Evolutionary conservation across 1,140 invertebrate species (phyloP), one percentile per base, ranked within the genome.

Genomic region (Pissodes strobi): DNA sequence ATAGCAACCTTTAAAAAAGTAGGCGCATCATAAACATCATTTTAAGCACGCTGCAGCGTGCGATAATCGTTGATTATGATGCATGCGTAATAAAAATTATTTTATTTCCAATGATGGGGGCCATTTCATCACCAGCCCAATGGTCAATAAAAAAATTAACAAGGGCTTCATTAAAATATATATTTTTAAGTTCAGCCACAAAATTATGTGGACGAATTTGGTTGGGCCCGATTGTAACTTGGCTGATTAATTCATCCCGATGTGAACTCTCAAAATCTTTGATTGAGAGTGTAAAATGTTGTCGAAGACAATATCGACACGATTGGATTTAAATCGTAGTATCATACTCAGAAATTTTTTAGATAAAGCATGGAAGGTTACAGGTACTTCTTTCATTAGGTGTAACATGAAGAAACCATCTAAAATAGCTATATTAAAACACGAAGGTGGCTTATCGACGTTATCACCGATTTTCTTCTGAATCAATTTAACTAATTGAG

Each of bases 81-180:
- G n/a, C n/a, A n/a, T n/a, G n/a, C n/a, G n/a, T n/a, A n/a, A n/a
- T n/a, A n/a, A n/a, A n/a, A n/a, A n/a, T n/a, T n/a, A n/a, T n/a
- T n/a, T n/a, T 34, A n/a, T 34, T 34, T 34, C 30, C 30, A 34
- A 45, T 57, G 38, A 41, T 41, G 3, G 38, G 38, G n/a, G 38
- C 38, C 38, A 41, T 41, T 41, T 41, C 38, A 53, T 53, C 15
- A 41, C 38, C 38, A 41, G 38, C 38, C 57, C 68, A 69, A 51
- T 69, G 64, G 18, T 67, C 53, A 41, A 64, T 67, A 49, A 69
- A 61, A 67, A 67, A 70, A 19, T 67, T 57, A 27, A 68, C 66
- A 2, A 68, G 43, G 13, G 61, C 63, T 66, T 68, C 39, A 57
- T 68, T 63, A 60, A 63, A 70, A 17, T 63, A 21, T 3, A 62